Percentiles rank a stretch among this genome's conserved stretches.
phyloP scores from a whole-genome alignment of 2,113 vertebrate genomes.

The Tricholaema leucomelas region DNA sequence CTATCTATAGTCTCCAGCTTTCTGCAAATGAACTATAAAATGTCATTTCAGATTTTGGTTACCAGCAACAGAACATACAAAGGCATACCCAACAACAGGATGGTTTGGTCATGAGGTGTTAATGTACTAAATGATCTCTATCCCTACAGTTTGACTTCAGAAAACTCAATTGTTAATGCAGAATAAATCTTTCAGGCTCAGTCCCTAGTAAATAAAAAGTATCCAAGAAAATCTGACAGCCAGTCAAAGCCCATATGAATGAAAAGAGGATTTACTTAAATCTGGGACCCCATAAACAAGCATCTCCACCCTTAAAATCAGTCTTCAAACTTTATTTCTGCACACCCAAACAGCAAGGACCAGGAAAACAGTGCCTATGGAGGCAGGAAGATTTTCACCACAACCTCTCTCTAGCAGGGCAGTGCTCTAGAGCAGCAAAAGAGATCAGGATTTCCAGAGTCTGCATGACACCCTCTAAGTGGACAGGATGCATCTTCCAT shows the following conservation, averaged over 20 bases:
- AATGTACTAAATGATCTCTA: not conserved
- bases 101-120: not conserved
- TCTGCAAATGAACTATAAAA: not conserved
- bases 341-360: not conserved
- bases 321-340: not conserved
- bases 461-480: not conserved
- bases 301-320: not conserved
- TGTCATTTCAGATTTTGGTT: not conserved
- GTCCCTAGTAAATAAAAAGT: not conserved
- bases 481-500: not conserved
- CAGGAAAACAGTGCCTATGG: rapidly evolving
- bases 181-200: not conserved
- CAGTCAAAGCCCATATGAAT: not conserved
- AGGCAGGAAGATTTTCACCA: not conserved
- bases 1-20: not conserved
- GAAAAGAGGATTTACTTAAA: not conserved
- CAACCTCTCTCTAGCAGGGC: not conserved
- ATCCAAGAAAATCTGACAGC: not conserved
- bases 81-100: not conserved
- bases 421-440: not conserved
- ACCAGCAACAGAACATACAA: not conserved
- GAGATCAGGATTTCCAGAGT: not conserved
- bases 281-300: not conserved
- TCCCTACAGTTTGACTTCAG: not conserved
- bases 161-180: not conserved